Evolutionary conservation across 2,113 vertebrate species (phyloP).

Genomic region (Pontoporia blainvillei): DNA sequence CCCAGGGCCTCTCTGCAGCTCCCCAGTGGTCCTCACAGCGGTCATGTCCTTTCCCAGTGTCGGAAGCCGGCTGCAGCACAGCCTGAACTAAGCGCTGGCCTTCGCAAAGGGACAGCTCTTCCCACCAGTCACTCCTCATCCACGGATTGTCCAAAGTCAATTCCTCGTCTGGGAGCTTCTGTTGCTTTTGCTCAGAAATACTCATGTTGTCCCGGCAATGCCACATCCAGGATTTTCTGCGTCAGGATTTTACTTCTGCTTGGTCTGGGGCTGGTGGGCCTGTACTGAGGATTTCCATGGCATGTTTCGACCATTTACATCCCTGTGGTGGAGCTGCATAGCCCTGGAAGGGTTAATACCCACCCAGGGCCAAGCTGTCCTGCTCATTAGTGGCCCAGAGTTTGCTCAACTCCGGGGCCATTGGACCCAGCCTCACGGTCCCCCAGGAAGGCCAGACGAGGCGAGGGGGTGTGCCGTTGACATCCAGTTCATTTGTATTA

Average conservation of each 20-base stretch:
- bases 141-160: background rate
- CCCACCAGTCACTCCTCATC: background rate
- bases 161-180: background rate
- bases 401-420: background rate
- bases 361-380: background rate
- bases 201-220: background rate
- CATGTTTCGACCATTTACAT: background rate
- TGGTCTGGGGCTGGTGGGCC: background rate
- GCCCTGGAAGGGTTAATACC: background rate
- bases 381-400: background rate
- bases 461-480: background rate
- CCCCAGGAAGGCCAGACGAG: background rate
- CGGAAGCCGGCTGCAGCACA: background rate
- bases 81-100: background rate
- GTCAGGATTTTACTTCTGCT: background rate
- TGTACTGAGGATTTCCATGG: background rate
- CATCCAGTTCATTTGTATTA: constrained; percentile 61
- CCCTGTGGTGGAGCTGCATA: background rate
- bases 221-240: background rate
- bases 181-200: background rate
- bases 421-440: background rate
- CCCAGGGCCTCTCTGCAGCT: background rate
- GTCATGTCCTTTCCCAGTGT: background rate
- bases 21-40: background rate
- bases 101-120: background rate